A percentile compares a stretch with the other conserved stretches of the same genome.
phyloP scores from a whole-genome alignment of 2,113 vertebrate species.

The Boulengeromyrus knoepffleri region DNA sequence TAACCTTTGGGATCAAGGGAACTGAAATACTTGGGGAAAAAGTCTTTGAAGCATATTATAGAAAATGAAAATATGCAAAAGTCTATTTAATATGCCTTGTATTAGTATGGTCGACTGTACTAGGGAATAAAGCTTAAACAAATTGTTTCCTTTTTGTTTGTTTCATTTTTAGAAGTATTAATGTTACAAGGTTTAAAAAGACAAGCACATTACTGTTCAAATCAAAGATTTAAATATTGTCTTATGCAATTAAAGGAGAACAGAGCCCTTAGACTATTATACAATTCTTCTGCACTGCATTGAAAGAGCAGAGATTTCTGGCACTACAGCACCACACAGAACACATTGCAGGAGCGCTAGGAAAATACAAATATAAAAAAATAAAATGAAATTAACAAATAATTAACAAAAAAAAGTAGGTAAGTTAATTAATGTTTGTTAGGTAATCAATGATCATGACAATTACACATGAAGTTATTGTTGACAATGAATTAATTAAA shows the following conservation, averaged over 20 bases:
- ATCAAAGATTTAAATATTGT: neutral
- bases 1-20: slow-evolving; percentile 56
- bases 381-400: neutral
- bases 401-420: neutral
- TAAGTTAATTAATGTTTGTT: neutral
- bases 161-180: neutral
- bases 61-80: slow-evolving; percentile 50
- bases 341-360: neutral
- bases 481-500: neutral
- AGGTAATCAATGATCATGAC: neutral
- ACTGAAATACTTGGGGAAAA: slow-evolving; percentile 48
- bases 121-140: slow-evolving; percentile 54
- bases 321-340: neutral
- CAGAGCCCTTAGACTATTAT: neutral
- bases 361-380: neutral
- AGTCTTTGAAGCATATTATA: slow-evolving; percentile 52
- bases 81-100: slow-evolving; percentile 62
- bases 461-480: neutral
- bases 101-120: slow-evolving; percentile 42
- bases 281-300: neutral
- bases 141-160: slow-evolving; percentile 26
- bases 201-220: neutral
- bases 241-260: slow-evolving; percentile 28
- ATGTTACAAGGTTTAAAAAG: neutral
- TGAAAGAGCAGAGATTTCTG: neutral